Base-by-base conservation (phyloP, 2,888 invertebrate species). In the Troilus luridus region DNA sequence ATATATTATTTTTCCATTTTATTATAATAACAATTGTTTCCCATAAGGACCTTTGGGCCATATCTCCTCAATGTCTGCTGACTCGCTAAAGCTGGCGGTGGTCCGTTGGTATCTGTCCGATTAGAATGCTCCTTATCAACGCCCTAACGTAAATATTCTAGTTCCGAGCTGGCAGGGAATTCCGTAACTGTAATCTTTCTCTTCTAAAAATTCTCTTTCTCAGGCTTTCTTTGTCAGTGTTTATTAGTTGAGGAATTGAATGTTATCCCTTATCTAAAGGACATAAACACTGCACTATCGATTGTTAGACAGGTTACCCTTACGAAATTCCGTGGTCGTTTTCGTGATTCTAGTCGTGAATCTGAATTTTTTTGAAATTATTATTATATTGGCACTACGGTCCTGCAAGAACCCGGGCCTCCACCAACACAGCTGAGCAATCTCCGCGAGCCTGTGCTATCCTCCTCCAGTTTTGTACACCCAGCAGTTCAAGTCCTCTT, bases 171-270 rank as follows among this genome's bases (percentile, higher is more conserved):
- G 67, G 24, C 24, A 24, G 24, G 24, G 24, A 24, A 67, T 27
- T 12, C 24, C 67, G 12, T 67, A 24, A 67, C 67, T 67, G 67
- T 24, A 67, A 67, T 67, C 24, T 67, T 27, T 67, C 24, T 12
- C 19, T 77, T 19, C 72, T 77, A 77, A 77, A 77, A 77, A 77
- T 77, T 77, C 27, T 41, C 72, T 77, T 77, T 77, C 72, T 19
- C 72, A 77, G 72, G 72, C 72, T 19, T 41, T 77, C 27, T 77
- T 77, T 77, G 17, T 27, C 72, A 77, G 27, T 27, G 41, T 41
- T 77, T 77, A 67, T 67, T 67, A 67, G 67, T 24, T 24, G 24
- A 67, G 24, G 67, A 67, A n/a, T 67, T 24, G 67, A 67, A 12
- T 17, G 72, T 41, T 77, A 77, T 19, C 17, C 17, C 72, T 14